Percentiles rank a stretch among this genome's conserved stretches.
These are phyloP conservation scores for Phoxinus dragarum DNA, from an alignment of 2,797 vertebrate species.

Conservation along the genomic window DNA sequence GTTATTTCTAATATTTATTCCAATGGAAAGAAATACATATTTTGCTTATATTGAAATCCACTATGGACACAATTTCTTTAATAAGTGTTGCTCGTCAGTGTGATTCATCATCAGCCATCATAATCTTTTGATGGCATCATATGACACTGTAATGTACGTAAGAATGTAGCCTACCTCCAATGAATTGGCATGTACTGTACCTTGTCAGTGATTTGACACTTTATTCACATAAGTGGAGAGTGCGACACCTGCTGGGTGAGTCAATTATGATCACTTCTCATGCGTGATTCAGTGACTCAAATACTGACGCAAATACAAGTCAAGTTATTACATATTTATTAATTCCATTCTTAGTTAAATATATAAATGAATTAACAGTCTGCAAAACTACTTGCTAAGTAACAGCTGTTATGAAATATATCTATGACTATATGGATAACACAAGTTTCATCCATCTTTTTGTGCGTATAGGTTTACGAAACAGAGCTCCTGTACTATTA, in stretches of 20 bases:
- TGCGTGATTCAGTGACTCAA: not conserved
- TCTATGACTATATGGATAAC: not conserved
- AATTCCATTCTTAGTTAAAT: not conserved
- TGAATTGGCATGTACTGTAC: not conserved
- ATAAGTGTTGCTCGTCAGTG: not conserved
- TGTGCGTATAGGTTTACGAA: not conserved
- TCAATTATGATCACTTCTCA: not conserved
- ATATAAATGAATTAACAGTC: not conserved
- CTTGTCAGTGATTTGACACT: not conserved
- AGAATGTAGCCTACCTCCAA: not conserved
- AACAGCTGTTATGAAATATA: not conserved
- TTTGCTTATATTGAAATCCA: not conserved
- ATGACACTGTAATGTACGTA: not conserved
- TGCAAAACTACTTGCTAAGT: not conserved
- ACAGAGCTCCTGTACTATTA: not conserved
- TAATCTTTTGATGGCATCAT: not conserved
- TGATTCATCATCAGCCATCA: not conserved
- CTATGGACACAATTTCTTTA: not conserved
- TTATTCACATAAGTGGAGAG: not conserved
- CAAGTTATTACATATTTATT: slow-evolving; percentile 10
- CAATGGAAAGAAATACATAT: too few relatives aligned
- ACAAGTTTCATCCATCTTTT: not conserved
- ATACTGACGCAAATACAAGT: not conserved
- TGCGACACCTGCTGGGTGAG: slow-evolving; percentile 22
- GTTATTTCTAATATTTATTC: not conserved